Base-by-base conservation (phyloP, 1,140 invertebrate species). In the Lordiphosa mommai region DNA sequence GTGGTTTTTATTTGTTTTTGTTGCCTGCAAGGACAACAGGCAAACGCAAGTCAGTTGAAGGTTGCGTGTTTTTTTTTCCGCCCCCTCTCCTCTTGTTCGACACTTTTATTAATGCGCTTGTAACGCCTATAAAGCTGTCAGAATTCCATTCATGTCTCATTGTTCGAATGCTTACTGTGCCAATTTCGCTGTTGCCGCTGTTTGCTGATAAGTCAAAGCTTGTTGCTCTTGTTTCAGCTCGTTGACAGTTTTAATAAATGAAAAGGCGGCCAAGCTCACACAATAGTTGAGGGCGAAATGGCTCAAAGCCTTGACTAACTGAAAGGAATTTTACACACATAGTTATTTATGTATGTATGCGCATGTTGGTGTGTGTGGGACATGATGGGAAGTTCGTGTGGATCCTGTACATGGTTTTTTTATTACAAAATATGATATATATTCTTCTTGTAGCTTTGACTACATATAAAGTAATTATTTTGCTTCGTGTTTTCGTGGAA, bases 51-150 rank as follows among this genome's bases (percentile, higher is more conserved):
- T 32, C 48, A 14, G 46, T 5, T 64, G 73, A 79, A 77, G 73
- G 73, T 64, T 77, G 73, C 73, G 63, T 79, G 73, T 49, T 10
- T 66, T 50, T 13, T 38, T 50, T 13, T 38, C 57, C 47, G n/a
- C n/a, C n/a, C n/a, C n/a, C n/a, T n/a, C n/a, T n/a, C n/a, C n/a
- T n/a, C 71, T 63, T 71, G 66, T 82, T 82, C 76, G 76, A 82
- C 76, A 84, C 67, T 82, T 82, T 82, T 84, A 82, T 82, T 82
- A 82, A 82, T 82, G 76, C 53, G 73, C 73, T 73, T 72, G 69
- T 80, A 73, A 65, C 69, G 77, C 76, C 61, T 59, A 60, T 43
- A 50, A 56, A 66, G 66, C 74, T 80, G 74, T 82, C 71, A 69
- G 77, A 82, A 82, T 82, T 82, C 71, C 76, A 82, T 82, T 82